A percentile compares a stretch with the other conserved stretches of the same genome.
Conservation (phyloP, 2,888 invertebrate genomes). For the Monochamus alternatus region DNA sequence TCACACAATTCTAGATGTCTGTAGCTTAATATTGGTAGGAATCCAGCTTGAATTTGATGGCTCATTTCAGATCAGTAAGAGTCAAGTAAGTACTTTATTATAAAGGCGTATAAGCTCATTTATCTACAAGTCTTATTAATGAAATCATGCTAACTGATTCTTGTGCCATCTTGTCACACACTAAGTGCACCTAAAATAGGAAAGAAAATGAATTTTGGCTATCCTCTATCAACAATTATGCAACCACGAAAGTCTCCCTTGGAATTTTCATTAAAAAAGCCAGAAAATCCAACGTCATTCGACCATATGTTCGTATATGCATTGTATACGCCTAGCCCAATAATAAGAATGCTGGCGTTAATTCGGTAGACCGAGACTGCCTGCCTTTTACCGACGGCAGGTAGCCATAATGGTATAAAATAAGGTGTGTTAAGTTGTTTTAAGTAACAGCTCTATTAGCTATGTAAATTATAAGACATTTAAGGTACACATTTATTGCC, state of each 20-base stretch:
- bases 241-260: neutral
- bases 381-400: slow-evolving; percentile 36
- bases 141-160: too few relatives aligned
- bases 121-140: too few relatives aligned
- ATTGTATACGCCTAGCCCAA: slow-evolving; percentile 26
- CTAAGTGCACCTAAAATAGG: too few relatives aligned
- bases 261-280: neutral
- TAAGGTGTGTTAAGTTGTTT: slow-evolving; percentile 34
- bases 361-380: slow-evolving; percentile 13
- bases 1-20: too few relatives aligned
- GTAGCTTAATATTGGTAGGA: too few relatives aligned
- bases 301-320: neutral
- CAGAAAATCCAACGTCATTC: neutral
- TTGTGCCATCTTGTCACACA: too few relatives aligned
- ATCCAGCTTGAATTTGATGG: too few relatives aligned
- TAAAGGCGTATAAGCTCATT: too few relatives aligned
- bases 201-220: too few relatives aligned
- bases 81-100: too few relatives aligned
- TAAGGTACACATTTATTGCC: slow-evolving; percentile 29
- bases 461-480: slow-evolving; percentile 34
- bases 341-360: slow-evolving; percentile 7
- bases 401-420: slow-evolving; percentile 34
- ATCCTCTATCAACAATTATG: neutral
- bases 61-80: too few relatives aligned
- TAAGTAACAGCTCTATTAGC: slow-evolving; percentile 38